Conservation (phyloP, 92 coral and sea anemone genomes). For the Actinostola sp. region DNA sequence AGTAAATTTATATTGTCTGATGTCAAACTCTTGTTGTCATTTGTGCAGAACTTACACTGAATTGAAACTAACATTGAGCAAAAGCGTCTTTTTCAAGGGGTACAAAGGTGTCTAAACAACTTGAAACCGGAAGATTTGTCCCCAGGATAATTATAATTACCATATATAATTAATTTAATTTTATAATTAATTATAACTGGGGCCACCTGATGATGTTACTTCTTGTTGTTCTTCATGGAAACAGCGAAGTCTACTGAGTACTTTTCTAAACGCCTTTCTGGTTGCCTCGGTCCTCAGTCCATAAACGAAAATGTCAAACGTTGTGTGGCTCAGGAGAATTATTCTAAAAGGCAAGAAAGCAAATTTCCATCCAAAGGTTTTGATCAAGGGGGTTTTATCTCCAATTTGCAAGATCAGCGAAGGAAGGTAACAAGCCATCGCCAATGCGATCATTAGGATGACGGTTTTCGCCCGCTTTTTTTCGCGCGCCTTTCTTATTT, state of each 20-base stretch:
- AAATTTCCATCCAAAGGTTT: not conserved
- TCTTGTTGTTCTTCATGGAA: too few species aligned
- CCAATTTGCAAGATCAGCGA: not conserved
- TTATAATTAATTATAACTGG: too few species aligned
- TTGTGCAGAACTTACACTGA: too few species aligned
- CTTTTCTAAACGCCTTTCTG: not conserved
- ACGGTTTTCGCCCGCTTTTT: slow-evolving; percentile 20
- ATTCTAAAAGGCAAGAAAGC: not conserved
- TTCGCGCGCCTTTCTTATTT: slow-evolving; percentile 21
- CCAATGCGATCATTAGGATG: not conserved
- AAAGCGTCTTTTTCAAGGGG: too few species aligned
- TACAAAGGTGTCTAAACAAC: too few species aligned
- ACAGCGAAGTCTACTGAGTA: not conserved
- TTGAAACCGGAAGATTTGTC: too few species aligned
- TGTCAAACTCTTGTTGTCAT: too few species aligned
- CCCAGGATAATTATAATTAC: too few species aligned
- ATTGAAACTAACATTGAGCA: too few species aligned
- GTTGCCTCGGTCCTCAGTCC: slow-evolving; percentile 17
- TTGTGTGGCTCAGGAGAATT: slow-evolving; percentile 1
- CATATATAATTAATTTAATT: too few species aligned
- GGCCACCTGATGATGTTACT: too few species aligned
- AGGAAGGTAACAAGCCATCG: slow-evolving; percentile 9
- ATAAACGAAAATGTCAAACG: slow-evolving; percentile 19
- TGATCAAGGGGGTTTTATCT: not conserved
- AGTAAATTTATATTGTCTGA: too few species aligned